Evolutionary conservation across 2,113 vertebrate species (phyloP), one percentile per base, ranked within the genome.

Genomic region (Cyprinus carpio): DNA sequence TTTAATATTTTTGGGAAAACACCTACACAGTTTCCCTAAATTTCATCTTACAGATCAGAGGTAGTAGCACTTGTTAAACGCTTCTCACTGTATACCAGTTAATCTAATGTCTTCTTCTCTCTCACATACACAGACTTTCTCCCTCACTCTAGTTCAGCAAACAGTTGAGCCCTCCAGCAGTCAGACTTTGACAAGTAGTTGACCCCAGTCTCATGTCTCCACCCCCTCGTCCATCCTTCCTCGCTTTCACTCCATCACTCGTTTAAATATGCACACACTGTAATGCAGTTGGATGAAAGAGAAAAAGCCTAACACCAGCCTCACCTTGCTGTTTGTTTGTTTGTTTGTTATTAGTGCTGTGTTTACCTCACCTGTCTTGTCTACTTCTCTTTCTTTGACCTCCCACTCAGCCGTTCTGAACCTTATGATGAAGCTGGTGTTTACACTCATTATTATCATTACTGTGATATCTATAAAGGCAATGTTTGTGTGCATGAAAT

Each of bases 151-250:
- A 78, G 51, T 37, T 37, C 20, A 37, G 20, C 76, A 77, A 56
- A 11, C 76, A 79, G 31, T 60, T 60, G 54, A 65, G 56, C 58
- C 7, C 58, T 25, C 58, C 40, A 64, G 58, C 77, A 43, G 58
- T 46, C 56, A 80, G 77, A 23, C 29, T 79, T 80, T 46, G 79
- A 69, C 62, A 23, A 43, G 46, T 69, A 23, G 62, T 82, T 69
- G 80, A 82, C 80, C 80, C 46, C 80, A 34, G 64, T 54, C 80
- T 82, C 64, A 51, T 82, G 10, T 56, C 81, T 82, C 49, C 81
- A 56, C 64, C 29, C 43, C 11, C 43, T 67, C 79, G 31, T 81
- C 43, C 60, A 69, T 11, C 79, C 27, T 29, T 81, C 58, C 23
- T 27, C 23, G 62, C 34, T 40, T 80, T 11, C 56, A 18, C 58